These are phyloP conservation scores for Sebastes jordani DNA, from an alignment of 2,797 vertebrate species.

Conservation along the genomic window DNA sequence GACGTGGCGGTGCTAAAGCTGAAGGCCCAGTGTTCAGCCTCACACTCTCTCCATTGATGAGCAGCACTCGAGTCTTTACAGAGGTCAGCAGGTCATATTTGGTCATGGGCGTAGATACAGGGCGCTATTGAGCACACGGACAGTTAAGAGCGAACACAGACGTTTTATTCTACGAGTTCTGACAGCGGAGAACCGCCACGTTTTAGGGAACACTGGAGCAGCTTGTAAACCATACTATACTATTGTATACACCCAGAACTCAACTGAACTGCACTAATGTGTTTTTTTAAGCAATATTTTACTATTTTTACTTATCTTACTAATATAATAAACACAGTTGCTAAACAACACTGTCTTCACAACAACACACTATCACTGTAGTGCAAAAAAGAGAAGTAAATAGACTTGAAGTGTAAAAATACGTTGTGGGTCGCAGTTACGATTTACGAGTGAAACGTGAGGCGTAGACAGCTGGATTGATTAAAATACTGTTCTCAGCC, in stretches of 20 bases:
- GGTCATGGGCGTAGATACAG: slow-evolving; percentile 38
- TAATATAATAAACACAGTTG: background rate
- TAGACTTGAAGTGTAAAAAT: too few relatives aligned
- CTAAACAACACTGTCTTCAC: background rate
- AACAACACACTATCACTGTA: too few relatives aligned
- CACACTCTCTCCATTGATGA: slow-evolving; percentile 71
- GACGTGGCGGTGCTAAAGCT: slow-evolving; percentile 34
- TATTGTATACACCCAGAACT: background rate
- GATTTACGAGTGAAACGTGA: too few relatives aligned
- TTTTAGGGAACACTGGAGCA: background rate
- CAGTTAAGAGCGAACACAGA: slow-evolving; percentile 21
- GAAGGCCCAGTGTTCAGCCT: slow-evolving; percentile 53
- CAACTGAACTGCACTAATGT: background rate
- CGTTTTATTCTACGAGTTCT: background rate
- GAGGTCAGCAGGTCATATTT: slow-evolving; percentile 63
- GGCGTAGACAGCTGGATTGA: too few relatives aligned
- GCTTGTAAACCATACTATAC: background rate
- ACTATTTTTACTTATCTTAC: too few relatives aligned
- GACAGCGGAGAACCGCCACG: background rate
- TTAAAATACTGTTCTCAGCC: accelerated
- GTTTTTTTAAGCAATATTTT: too few relatives aligned
- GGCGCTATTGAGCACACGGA: slow-evolving; percentile 39
- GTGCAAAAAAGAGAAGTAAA: too few relatives aligned
- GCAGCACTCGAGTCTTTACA: slow-evolving; percentile 24
- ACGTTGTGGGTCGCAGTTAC: too few relatives aligned